Percentiles rank a stretch among this genome's conserved stretches.
Conservation (phyloP, 2,888 invertebrate species). For the Dryadula phaetusa region DNA sequence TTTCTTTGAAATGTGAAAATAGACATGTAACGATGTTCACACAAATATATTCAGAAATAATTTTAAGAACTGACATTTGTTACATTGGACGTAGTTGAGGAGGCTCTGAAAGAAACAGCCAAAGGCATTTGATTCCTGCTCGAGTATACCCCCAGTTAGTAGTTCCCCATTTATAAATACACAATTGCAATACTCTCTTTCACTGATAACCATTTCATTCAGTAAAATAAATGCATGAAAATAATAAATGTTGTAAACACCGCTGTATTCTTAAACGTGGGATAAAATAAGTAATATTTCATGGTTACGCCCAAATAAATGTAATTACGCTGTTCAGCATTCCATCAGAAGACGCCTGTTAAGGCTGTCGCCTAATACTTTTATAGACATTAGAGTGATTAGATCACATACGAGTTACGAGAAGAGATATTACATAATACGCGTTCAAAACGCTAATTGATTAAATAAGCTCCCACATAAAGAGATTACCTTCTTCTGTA, state of each 20-base stretch:
- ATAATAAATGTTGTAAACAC: slow-evolving; percentile 33
- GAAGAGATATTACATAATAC: neutral
- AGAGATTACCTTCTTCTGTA: neutral
- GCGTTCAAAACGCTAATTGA: neutral
- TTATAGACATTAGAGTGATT: slow-evolving; percentile 7
- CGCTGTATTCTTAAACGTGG: slow-evolving; percentile 34
- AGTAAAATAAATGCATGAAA: no score
- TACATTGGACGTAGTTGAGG: no score
- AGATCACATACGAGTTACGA: slow-evolving; percentile 2
- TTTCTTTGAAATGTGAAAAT: no score
- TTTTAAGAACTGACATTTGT: neutral
- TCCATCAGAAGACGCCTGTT: slow-evolving; percentile 46
- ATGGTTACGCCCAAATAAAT: slow-evolving; percentile 48
- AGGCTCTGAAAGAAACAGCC: no score
- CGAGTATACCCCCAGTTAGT: no score
- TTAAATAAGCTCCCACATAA: slow-evolving; percentile 11
- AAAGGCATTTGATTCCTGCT: no score
- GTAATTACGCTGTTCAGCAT: slow-evolving; percentile 50
- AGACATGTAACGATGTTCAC: no score
- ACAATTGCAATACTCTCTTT: no score
- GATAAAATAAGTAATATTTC: slow-evolving; percentile 45
- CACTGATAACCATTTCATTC: no score
- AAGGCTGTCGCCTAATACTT: slow-evolving; percentile 15
- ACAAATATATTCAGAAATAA: no score
- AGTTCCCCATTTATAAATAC: no score